Evolutionary conservation across 2,113 vertebrate genomes (phyloP).

Genomic region (Typhlomys cinereus): DNA sequence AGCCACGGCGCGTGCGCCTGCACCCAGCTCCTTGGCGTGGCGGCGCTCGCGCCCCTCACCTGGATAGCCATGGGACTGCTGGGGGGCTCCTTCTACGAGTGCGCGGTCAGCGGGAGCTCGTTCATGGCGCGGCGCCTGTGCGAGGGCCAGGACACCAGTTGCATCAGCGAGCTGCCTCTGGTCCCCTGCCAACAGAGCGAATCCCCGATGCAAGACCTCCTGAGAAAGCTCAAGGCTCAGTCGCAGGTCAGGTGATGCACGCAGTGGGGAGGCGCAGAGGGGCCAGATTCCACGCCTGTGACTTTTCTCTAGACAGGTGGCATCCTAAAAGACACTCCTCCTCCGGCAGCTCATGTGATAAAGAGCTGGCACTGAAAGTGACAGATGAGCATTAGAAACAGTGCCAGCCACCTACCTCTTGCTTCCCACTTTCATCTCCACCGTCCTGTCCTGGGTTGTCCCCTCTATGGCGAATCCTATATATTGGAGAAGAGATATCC

Average conservation of each 20-base stretch:
- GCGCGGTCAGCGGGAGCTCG: slow-evolving; percentile 79
- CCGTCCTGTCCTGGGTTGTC: not conserved
- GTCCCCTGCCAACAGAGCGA: slow-evolving; percentile 78
- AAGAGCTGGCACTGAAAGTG: not conserved
- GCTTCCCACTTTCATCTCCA: no score
- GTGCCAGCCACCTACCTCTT: not conserved
- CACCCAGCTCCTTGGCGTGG: slow-evolving; percentile 43
- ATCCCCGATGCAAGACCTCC: accelerated
- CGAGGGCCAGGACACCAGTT: accelerated
- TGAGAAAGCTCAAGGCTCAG: slow-evolving; percentile 79
- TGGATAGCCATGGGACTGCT: slow-evolving; percentile 89
- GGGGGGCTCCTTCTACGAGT: slow-evolving; percentile 83
- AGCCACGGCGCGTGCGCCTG: accelerated
- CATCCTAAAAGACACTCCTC: no score
- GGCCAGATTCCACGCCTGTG: accelerated
- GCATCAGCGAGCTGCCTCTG: slow-evolving; percentile 35
- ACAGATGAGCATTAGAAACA: not conserved
- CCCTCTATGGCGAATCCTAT: no score
- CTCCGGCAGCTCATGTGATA: no score
- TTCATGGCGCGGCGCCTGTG: slow-evolving; percentile 42
- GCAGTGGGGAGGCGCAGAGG: not conserved
- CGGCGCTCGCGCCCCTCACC: slow-evolving; percentile 83
- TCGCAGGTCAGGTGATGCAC: slow-evolving; percentile 85
- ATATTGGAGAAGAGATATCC: no score
- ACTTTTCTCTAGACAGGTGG: accelerated